Evolutionary conservation across 2,888 invertebrate species (phyloP).

Genomic region (Drosophila eohydei): DNA sequence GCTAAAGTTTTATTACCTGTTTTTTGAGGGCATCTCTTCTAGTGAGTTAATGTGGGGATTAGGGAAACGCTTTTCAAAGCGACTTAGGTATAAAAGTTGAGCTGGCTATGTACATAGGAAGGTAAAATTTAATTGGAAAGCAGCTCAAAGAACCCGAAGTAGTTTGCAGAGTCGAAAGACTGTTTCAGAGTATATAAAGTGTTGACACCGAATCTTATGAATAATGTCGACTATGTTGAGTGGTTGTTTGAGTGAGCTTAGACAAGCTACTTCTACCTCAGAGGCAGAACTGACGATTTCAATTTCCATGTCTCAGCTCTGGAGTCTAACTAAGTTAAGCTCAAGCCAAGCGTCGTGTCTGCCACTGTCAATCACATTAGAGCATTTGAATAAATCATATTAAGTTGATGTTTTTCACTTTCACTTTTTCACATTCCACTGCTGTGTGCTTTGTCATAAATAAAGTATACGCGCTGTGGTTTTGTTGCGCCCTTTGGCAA

Average conservation of each 20-base stretch:
- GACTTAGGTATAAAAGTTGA: conserved; percentile 18
- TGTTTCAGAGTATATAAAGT: not conserved
- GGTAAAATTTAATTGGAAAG: conserved; percentile 15
- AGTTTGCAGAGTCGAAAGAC: not conserved
- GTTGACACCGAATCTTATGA: conserved; percentile 2
- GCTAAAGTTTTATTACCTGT: conserved; percentile 48
- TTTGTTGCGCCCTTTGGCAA: conserved; percentile 29
- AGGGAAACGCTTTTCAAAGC: conserved; percentile 3
- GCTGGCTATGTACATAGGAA: conserved; percentile 8
- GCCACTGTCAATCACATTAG: conserved; percentile 7
- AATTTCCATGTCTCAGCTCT: not conserved
- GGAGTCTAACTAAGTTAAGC: not conserved
- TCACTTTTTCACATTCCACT: conserved; percentile 16
- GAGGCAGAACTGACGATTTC: not conserved
- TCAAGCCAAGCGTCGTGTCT: not conserved
- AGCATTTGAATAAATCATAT: conserved; percentile 13
- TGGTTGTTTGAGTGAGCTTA: conserved; percentile 6
- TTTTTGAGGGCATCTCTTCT: conserved; percentile 21
- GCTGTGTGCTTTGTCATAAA: conserved; percentile 30
- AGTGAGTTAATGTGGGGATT: conserved; percentile 34
- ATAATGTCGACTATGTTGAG: conserved; percentile 1
- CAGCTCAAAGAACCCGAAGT: not conserved
- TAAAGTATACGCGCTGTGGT: conserved; percentile 46
- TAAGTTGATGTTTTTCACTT: conserved; percentile 4
- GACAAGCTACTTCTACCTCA: not conserved